Percentiles rank a stretch among this genome's conserved stretches.
Evolutionary conservation across 2,113 vertebrate genomes (phyloP).

Genomic region (Tinamus guttatus): DNA sequence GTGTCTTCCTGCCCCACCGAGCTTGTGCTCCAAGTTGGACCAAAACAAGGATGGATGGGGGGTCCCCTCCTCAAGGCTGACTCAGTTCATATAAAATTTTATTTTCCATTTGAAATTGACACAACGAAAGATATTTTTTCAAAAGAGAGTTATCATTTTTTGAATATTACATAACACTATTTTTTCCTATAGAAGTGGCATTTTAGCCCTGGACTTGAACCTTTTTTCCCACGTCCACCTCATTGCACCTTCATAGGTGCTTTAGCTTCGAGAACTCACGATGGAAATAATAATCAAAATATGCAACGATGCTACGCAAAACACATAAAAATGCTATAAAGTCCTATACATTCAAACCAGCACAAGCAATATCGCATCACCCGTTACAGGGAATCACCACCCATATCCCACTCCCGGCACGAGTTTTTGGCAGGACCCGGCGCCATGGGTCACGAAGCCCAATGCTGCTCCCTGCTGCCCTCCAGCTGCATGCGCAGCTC

Average conservation of each 20-base stretch:
- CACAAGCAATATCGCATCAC: background rate
- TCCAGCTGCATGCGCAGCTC: too few species aligned
- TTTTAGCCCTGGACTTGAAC: background rate
- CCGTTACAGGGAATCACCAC: too few species aligned
- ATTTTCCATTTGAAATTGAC: rapidly evolving
- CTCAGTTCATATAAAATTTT: rapidly evolving
- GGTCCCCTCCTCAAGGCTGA: background rate
- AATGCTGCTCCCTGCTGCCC: too few species aligned
- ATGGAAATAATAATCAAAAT: rapidly evolving
- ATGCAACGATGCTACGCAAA: rapidly evolving
- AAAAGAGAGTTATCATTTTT: background rate
- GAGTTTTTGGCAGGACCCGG: too few species aligned
- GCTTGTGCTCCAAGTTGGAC: background rate
- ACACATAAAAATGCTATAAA: rapidly evolving
- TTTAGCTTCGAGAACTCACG: background rate
- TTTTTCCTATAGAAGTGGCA: too few species aligned
- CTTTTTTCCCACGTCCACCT: background rate
- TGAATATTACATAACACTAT: rapidly evolving
- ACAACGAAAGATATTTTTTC: background rate
- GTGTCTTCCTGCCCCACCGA: background rate
- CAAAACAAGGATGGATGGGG: background rate
- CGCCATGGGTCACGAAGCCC: too few species aligned
- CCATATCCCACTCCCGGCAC: too few species aligned
- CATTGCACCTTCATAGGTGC: background rate
- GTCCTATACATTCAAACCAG: rapidly evolving